These are phyloP conservation scores for Trichechus manatus DNA, from an alignment of 2,113 vertebrate genomes.

Conservation along the genomic window DNA sequence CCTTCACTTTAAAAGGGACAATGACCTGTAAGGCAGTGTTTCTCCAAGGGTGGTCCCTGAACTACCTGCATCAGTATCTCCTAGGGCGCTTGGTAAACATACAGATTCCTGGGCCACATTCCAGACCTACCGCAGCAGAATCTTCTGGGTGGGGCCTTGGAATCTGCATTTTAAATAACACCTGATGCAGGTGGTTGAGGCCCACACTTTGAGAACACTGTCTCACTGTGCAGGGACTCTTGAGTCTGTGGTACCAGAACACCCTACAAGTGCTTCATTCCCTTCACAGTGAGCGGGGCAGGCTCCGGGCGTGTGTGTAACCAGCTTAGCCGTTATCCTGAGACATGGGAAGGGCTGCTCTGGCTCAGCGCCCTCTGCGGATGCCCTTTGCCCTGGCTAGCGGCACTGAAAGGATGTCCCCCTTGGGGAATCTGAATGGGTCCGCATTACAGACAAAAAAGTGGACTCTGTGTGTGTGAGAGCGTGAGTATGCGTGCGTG, in stretches of 20 bases:
- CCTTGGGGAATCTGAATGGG: not conserved
- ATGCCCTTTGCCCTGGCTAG: not conserved
- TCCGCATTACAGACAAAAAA: not conserved
- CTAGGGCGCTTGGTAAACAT: not conserved
- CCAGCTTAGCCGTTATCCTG: not conserved
- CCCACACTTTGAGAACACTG: not conserved
- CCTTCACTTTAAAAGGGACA: constrained; percentile 31
- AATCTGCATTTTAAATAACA: not conserved
- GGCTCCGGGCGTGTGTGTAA: not conserved
- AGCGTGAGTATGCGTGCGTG: not conserved
- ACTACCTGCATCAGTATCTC: not conserved
- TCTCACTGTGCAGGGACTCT: not conserved
- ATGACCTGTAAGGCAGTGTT: not conserved
- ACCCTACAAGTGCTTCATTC: constrained; percentile 54
- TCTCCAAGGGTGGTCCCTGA: not conserved
- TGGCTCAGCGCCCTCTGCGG: not conserved
- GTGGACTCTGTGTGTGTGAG: not conserved
- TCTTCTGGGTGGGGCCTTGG: not conserved
- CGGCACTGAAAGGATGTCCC: constrained; percentile 15
- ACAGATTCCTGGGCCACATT: not conserved
- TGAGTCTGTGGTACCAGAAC: not conserved
- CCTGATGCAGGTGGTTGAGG: not conserved
- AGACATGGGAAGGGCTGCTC: not conserved
- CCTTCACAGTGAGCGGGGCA: constrained; percentile 25
- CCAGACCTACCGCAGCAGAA: not conserved